phyloP scores from a whole-genome alignment of 2,797 vertebrate species.

The Amniataba percoides region DNA sequence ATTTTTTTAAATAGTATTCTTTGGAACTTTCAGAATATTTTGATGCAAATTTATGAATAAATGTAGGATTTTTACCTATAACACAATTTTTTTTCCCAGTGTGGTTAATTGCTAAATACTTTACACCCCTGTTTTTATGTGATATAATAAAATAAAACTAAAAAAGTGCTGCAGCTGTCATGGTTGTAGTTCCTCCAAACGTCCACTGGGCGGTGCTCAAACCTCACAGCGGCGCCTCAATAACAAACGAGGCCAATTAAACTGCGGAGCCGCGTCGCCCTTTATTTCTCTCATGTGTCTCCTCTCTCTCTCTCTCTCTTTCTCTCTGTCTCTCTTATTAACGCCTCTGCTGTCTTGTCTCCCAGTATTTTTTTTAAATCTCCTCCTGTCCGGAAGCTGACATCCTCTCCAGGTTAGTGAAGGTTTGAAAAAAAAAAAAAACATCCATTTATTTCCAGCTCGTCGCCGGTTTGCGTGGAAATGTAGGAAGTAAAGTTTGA shows the following conservation, averaged over 20 bases:
- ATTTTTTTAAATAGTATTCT: not conserved
- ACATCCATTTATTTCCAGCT: constrained; percentile 10
- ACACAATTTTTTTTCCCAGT: not conserved
- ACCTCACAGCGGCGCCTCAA: not conserved
- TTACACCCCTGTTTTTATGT: not conserved
- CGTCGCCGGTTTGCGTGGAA: constrained; percentile 42
- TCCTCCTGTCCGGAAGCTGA: not conserved
- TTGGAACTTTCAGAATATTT: not conserved
- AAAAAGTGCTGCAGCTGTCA: not conserved
- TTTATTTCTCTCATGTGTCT: not conserved
- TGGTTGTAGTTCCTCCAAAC: not conserved
- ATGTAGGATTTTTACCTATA: not conserved
- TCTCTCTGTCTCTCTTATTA: not conserved
- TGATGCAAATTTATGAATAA: not conserved
- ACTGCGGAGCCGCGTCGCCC: not conserved
- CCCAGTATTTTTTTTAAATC: not conserved
- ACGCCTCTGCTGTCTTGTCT: not conserved
- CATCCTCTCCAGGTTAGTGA: not conserved
- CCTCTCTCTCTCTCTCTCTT: no score
- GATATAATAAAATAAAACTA: not conserved
- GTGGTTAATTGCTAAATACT: no score
- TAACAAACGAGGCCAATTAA: constrained; percentile 31
- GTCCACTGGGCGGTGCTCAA: constrained; percentile 14
- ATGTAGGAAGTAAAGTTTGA: constrained; percentile 79
- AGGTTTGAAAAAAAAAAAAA: constrained; percentile 4